Conservation (phyloP, 2,888 invertebrate species). For the Scaptodrosophila latifasciaeformis region DNA sequence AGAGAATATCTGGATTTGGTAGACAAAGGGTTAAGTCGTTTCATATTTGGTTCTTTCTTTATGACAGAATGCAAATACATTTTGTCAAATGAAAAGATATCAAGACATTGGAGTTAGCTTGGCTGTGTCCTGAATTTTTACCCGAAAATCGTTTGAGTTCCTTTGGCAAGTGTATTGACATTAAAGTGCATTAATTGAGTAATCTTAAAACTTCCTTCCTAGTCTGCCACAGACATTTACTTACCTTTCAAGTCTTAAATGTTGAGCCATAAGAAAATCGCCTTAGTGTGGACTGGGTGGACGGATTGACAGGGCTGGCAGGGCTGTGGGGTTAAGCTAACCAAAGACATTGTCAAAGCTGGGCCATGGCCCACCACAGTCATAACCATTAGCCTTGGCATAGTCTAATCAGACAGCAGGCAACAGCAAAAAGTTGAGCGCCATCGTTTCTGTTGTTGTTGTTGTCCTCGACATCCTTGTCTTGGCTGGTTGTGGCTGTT, state of each 20-base stretch:
- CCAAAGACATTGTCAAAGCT: too few species aligned
- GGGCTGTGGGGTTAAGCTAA: constrained; percentile 20
- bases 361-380: constrained; percentile 49
- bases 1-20: too few species aligned
- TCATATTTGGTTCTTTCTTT: too few species aligned
- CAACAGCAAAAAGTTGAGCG: constrained; percentile 29
- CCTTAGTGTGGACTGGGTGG: constrained; percentile 4
- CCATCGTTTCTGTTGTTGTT: background rate
- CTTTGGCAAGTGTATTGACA: too few species aligned
- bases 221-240: constrained; percentile 37
- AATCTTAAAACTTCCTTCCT: constrained; percentile 51
- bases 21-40: too few species aligned
- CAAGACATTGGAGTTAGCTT: too few species aligned
- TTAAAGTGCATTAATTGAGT: constrained; percentile 62
- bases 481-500: constrained; percentile 16
- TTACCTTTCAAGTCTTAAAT: constrained; percentile 42
- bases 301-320: constrained; percentile 23
- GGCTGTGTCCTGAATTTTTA: too few species aligned
- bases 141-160: too few species aligned
- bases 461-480: background rate
- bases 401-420: constrained; percentile 57
- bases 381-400: constrained; percentile 66
- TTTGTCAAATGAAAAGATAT: too few species aligned
- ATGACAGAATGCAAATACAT: too few species aligned
- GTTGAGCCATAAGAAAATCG: background rate